Evolutionary conservation across 2,113 vertebrate species (phyloP), one percentile per base, ranked within the genome.

Genomic region (Sinocyclocheilus anophthalmus): DNA sequence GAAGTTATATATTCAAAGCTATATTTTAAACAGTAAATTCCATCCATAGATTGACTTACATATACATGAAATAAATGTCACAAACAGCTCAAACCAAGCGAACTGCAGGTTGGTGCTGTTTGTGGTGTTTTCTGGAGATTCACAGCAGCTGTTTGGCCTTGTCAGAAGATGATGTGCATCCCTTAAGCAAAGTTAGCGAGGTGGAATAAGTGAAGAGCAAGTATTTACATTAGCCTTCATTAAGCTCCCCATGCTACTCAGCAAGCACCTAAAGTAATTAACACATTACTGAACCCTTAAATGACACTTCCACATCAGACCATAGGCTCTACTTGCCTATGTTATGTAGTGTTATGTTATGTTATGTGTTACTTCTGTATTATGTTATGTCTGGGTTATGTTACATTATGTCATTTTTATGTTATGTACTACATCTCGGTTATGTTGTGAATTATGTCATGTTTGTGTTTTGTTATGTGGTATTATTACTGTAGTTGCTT

Each of bases 241-340:
- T 88, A 89, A 84, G 81, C 89, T 85, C 77, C 85, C 88, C 70
- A 84, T 39, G 92, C 86, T 84, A 88, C 87, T 90, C 92, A 92
- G 90, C 91, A 88, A 84, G 84, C 91, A 94, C 95, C 94, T 92
- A 93, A 94, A 92, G 89, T 92, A 90, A 63, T 88, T 77, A 93
- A 91, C 85, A 93, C 85, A 87, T 91, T 90, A 76, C 84, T 63
- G 33, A 42, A 84, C 84, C 73, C 39, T 63, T 42, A 85, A 57
- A 73, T 1, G 2, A 2, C 42, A 45, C 42, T 45, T 45, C 42
- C 42, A 45, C 42, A 45, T 45, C 26, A 59, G 80, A 79, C n/a
- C 75, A 33, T 50, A 88, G 22, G 20, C 48, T 63, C 73, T 59
- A 14, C 53, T 45, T 6, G 11, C 39, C 59, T 8, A 33, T 69